Base-by-base conservation (phyloP, 1,140 invertebrate genomes). In the Neodiprion fabricii region DNA sequence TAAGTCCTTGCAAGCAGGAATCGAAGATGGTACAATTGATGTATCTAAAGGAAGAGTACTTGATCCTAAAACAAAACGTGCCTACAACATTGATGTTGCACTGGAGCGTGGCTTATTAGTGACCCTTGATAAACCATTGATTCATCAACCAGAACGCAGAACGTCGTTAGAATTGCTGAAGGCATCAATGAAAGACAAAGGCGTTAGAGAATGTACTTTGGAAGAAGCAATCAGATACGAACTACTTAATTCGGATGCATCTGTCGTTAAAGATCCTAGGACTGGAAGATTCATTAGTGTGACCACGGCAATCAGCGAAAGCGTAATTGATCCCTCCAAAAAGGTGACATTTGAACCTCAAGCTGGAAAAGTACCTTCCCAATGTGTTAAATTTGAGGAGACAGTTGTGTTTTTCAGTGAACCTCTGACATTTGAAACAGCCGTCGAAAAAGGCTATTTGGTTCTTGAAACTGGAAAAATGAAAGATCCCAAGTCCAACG, bases 11-110 rank as follows among this genome's bases (percentile, higher is more conserved):
- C 80, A 90, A 11, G 86, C 91, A 48, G 96, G 95, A 11, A 94
- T 97, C 75, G 92, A 94, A 77, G 94, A 95, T 80, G 95, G 94
- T 48, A 92, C 94, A 71, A 91, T 98, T 49, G 94, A 97, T 85
- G 90, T 94, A 7, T 81, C 89, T 1, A 94, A 92, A 80, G 96
- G 96, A 71, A 90, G 91, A 67, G 93, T 97, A 68, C 89, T 93
- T 50, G 95, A 97, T 89, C 91, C 92, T 0, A 93, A 95, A 84
- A 92, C 93, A 1, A 95, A 93, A 82, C 91, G 92, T 69, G 88
- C 90, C 0, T 93, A 93, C 72, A 93, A 91, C 76, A 91, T 95
- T 74, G 93, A 95, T 79, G 90, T 92, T 53, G 95, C 95, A 3
- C 90, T 95, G 66, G 91, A 94, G 82, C 91, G 92, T 78, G 92